Evolutionary conservation across 1,140 invertebrate genomes (phyloP).

Genomic region (Ostrea denselamellosa): DNA sequence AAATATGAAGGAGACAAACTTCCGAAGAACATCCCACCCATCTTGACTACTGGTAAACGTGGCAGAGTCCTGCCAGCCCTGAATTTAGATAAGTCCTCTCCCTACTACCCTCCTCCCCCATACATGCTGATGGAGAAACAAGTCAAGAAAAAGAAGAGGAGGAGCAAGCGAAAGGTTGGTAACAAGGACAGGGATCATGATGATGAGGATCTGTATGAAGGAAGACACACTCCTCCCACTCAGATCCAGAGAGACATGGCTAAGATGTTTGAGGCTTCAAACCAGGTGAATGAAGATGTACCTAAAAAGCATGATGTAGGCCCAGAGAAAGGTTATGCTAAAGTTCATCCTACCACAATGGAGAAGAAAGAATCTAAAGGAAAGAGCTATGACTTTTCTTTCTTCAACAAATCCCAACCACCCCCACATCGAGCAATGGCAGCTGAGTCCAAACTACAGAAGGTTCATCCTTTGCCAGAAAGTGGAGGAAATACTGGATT

Average conservation of each 20-base stretch:
- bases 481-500: neutral
- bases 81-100: neutral
- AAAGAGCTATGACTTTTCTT: neutral
- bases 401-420: neutral
- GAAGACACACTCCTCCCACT: neutral
- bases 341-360: neutral
- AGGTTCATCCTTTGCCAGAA: neutral
- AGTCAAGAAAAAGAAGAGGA: neutral
- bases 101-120: neutral
- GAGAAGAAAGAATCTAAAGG: neutral
- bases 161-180: neutral
- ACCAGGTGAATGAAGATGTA: neutral
- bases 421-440: neutral
- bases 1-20: slow-evolving; percentile 12
- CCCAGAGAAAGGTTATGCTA: neutral
- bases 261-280: neutral
- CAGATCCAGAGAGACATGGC: neutral
- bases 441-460: neutral
- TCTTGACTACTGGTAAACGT: neutral
- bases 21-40: neutral
- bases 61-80: neutral
- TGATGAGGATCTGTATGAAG: neutral
- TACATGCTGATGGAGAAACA: slow-evolving; percentile 11
- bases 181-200: neutral
- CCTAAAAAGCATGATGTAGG: neutral